Evolutionary conservation across 1,140 invertebrate species (phyloP), one percentile per base, ranked within the genome.

Genomic region (Adelges cooleyi): DNA sequence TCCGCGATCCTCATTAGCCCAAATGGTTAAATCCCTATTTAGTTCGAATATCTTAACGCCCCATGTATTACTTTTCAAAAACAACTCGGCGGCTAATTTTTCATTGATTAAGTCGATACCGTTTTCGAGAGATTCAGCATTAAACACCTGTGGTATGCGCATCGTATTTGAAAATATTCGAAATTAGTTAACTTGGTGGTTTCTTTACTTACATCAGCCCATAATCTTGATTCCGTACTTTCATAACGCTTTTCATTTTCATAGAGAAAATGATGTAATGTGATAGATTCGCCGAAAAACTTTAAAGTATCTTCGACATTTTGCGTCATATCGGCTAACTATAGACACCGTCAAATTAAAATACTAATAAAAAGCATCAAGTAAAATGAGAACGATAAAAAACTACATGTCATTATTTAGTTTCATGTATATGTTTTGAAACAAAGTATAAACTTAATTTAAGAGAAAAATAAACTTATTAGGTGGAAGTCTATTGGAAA

Each of bases 31-130:
- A 11, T 62, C 29, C 46, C 46, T 62, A 48, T 62, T 3, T 1
- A 62, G 9, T 10, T 62, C 56, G 33, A 62, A 62, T 27, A 62
- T 46, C 56, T 62, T 33, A 3, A 48, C 20, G 3, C 42, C 56
- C 56, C 40, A 62, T 36, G 22, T 48, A 5, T 38, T 62, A 29
- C 20, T 46, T 46, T 48, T 46, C 13, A 1, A 3, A 6, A 13
- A 1, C 22, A 62, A 20, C 9, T 62, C 42, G 15, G 27, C 15
- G 0, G 11, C 56, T 46, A 62, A 62, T 1, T n/a, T 5, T 17
- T 4, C 15, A 48, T 17, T 11, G 2, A 62, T 29, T 5, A 15
- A 42, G 20, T 48, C 15, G n/a, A n/a, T n/a, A n/a, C n/a, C n/a
- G n/a, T n/a, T n/a, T n/a, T n/a, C n/a, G n/a, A n/a, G n/a, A n/a